A percentile compares a stretch with the other conserved stretches of the same genome.
Conservation (phyloP, 2,797 vertebrate genomes). For the Nyctibius grandis region DNA sequence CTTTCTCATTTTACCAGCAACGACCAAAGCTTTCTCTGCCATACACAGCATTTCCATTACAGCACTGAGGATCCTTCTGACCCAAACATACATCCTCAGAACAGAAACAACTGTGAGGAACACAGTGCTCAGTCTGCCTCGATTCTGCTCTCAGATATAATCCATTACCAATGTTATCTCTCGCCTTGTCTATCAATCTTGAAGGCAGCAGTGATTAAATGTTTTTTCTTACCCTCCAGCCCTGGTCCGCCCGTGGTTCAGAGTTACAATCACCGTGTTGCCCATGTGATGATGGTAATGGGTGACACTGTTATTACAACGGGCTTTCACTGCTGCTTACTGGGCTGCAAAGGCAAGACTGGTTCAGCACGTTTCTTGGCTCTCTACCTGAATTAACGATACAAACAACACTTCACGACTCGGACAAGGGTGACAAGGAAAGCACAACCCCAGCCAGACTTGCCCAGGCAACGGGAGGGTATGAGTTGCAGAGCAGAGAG, state of each 20-base stretch:
- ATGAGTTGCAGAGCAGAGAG: accelerated
- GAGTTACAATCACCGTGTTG: neutral
- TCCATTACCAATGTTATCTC: neutral
- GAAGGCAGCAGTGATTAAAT: neutral
- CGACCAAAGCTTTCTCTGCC: neutral
- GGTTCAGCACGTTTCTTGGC: neutral
- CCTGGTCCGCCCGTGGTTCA: neutral
- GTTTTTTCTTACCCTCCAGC: neutral
- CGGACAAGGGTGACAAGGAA: neutral
- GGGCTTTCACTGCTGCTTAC: neutral
- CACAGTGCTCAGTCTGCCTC: neutral
- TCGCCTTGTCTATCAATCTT: neutral
- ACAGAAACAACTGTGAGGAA: conserved; percentile 22
- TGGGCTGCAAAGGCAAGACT: neutral
- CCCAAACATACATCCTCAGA: neutral
- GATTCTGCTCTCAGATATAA: neutral
- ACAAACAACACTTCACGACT: neutral
- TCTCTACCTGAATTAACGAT: neutral
- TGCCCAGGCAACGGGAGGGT: neutral
- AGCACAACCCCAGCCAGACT: neutral
- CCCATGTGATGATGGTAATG: neutral
- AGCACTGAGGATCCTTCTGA: conserved; percentile 4
- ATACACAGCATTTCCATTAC: neutral
- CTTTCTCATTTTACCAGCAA: neutral
- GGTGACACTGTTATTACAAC: neutral